Conservation (phyloP, 2,888 invertebrate genomes). For the Bellardia bayeri region DNA sequence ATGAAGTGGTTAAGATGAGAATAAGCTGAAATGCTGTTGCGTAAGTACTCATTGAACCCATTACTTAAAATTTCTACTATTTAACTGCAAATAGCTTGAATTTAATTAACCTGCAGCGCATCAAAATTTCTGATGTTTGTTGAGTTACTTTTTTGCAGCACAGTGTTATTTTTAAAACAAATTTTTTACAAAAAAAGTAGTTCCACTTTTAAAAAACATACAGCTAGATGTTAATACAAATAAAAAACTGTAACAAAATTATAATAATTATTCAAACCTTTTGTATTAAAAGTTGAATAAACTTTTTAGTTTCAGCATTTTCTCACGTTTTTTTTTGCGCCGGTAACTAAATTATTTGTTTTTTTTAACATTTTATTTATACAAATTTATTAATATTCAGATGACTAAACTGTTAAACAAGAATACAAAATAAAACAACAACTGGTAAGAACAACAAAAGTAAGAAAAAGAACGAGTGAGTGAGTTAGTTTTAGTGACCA, state of each 20-base stretch:
- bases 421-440: slow-evolving; percentile 18
- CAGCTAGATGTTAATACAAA: not conserved
- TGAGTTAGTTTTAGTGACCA: slow-evolving; percentile 4
- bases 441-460: not conserved
- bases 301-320: slow-evolving; percentile 44
- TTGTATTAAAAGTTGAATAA: slow-evolving; percentile 52
- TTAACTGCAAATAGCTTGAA: too few relatives aligned
- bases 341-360: slow-evolving; percentile 30
- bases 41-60: too few relatives aligned
- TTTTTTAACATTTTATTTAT: not conserved
- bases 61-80: too few relatives aligned
- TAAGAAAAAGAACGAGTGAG: not conserved
- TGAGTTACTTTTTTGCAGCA: too few relatives aligned
- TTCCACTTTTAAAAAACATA: not conserved
- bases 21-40: too few relatives aligned
- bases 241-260: slow-evolving; percentile 44
- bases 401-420: slow-evolving; percentile 26
- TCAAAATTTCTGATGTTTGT: too few relatives aligned
- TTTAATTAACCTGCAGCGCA: too few relatives aligned
- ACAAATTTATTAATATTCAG: slow-evolving; percentile 57
- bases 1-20: too few relatives aligned
- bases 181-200: not conserved
- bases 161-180: too few relatives aligned
- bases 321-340: slow-evolving; percentile 54
- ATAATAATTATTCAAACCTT: slow-evolving; percentile 22